Conservation (phyloP, 2,797 vertebrate genomes). For the Benthosema pterotum region DNA sequence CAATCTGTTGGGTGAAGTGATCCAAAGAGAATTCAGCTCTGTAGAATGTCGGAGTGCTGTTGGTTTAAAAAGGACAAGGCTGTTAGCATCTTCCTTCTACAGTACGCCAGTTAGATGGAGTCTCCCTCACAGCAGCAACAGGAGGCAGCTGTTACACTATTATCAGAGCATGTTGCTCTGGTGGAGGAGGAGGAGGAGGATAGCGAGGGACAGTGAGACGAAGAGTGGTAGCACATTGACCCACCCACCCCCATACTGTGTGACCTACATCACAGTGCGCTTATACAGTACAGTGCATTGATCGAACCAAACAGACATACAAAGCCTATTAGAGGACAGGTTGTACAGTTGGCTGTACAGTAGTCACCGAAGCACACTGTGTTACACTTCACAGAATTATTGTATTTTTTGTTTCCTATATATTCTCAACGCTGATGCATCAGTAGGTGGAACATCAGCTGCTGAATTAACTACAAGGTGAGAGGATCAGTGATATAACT, state of each 20-base stretch:
- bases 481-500: conserved; percentile 27
- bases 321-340: too few species aligned
- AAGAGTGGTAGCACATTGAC: conserved; percentile 56
- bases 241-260: conserved; percentile 64
- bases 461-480: conserved; percentile 5
- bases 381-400: neutral
- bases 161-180: conserved; percentile 10
- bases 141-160: conserved; percentile 28
- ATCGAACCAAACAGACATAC: conserved; percentile 47
- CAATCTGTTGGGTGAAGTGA: conserved; percentile 14
- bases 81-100: conserved; percentile 28
- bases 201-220: conserved; percentile 26
- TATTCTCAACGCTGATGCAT: neutral
- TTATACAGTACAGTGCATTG: conserved; percentile 52
- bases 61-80: conserved; percentile 22
- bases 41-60: conserved; percentile 21
- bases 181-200: neutral
- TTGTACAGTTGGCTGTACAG: neutral
- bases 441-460: conserved; percentile 3
- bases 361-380: neutral
- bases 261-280: conserved; percentile 63
- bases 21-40: conserved; percentile 26
- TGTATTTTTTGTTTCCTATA: neutral
- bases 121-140: conserved; percentile 27
- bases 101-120: conserved; percentile 25